Evolutionary conservation across 2,797 vertebrate species (phyloP).

Genomic region (Poeciliopsis infans): DNA sequence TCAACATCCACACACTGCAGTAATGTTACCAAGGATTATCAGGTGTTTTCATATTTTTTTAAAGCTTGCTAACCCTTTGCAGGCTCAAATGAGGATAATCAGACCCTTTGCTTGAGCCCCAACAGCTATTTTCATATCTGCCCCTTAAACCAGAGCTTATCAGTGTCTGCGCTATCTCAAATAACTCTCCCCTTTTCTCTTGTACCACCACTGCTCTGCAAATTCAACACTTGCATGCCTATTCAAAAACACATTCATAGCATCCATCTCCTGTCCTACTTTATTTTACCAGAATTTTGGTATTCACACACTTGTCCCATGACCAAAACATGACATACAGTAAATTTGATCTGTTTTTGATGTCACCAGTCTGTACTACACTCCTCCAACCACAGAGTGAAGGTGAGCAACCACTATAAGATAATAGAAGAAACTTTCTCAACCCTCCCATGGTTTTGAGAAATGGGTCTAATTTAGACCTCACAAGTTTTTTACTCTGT

Average conservation of each 20-base stretch:
- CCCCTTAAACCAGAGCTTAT: slow-evolving; percentile 2
- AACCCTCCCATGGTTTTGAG: too few relatives aligned
- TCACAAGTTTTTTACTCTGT: too few relatives aligned
- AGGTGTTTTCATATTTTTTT: background rate
- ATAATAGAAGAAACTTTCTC: background rate
- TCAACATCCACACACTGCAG: background rate
- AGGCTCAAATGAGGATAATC: background rate
- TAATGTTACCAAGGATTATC: background rate
- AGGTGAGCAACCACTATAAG: background rate
- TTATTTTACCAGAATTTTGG: background rate
- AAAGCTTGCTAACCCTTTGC: background rate
- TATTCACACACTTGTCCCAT: background rate
- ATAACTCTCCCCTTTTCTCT: background rate
- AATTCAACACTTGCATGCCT: background rate
- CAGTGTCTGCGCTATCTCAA: slow-evolving; percentile 1
- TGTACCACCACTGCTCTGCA: background rate
- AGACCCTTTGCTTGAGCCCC: background rate
- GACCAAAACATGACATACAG: background rate
- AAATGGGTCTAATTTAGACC: too few relatives aligned
- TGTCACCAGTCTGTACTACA: background rate
- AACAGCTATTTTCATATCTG: background rate
- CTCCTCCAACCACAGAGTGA: background rate
- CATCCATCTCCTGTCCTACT: background rate
- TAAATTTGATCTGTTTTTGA: background rate
- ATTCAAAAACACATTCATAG: background rate